Evolutionary conservation across 2,888 invertebrate species (phyloP), one percentile per base, ranked within the genome.

Genomic region (Microchrysa polita): DNA sequence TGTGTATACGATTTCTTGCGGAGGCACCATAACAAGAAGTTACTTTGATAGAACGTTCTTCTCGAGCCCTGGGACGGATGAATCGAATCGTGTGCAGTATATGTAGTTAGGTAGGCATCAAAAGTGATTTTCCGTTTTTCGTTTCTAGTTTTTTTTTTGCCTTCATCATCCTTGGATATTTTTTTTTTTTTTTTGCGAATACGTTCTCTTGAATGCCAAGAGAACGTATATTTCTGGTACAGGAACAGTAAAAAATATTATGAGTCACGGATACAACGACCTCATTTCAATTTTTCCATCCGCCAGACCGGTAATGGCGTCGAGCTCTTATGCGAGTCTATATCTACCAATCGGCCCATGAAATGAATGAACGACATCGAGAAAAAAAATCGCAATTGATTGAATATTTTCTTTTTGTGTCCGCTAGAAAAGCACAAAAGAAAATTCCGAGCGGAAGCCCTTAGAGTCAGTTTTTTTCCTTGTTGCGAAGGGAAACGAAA

Each of bases 241-340:
- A 48, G 12, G 16, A 48, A 48, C 27, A 27, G 27, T 14, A 59
- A 59, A n/a, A 27, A 59, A 59, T 22, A 59, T 59, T 59, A 59
- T 59, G 59, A 59, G 59, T 59, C 59, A 59, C 59, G 59, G 59
- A 59, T 59, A n/a, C 59, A 59, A 59, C 59, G 59, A 59, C 23
- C 59, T 59, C 59, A 59, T 59, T 59, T 59, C 59, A 20, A 59
- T 59, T 59, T 59, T 34, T 59, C n/a, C 18, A 59, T 59, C 59
- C n/a, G n/a, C 5, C n/a, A 59, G 59, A n/a, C n/a, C n/a, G 23
- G 59, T 59, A 59, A 59, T 59, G 59, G 59, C 22, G 20, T 59
- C 59, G 27, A 59, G 10, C 59, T 23, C 59, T 20, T 27, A n/a
- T n/a, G n/a, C n/a, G 2, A 48, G 48, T 48, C 2, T 48, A 48